phyloP scores from a whole-genome alignment of 2,113 vertebrate species.

The Daphoenositta chrysoptera region DNA sequence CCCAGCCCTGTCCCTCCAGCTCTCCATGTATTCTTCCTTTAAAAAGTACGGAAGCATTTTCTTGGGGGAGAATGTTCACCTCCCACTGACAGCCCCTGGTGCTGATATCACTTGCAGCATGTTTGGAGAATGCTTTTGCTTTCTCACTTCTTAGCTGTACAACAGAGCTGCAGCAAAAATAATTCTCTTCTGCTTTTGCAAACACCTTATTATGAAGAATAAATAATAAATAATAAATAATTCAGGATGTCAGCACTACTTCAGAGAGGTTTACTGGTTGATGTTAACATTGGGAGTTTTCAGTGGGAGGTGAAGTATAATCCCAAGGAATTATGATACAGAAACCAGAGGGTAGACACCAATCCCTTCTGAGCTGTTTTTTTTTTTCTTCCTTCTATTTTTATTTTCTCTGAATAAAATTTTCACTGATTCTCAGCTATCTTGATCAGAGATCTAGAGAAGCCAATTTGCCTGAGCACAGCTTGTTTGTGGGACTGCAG shows the following conservation, averaged over 20 bases:
- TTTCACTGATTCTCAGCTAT: neutral
- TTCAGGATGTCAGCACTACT: neutral
- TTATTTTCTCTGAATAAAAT: neutral
- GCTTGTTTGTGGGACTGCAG: neutral
- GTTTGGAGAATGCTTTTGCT: neutral
- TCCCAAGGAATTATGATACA: neutral
- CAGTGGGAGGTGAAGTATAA: neutral
- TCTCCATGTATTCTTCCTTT: neutral
- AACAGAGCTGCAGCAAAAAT: neutral
- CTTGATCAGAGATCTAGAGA: neutral
- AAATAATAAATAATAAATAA: conserved; percentile 16
- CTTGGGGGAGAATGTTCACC: neutral
- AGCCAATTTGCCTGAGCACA: neutral
- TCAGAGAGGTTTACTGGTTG: neutral
- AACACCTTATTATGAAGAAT: neutral
- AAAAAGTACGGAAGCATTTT: neutral
- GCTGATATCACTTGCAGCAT: neutral
- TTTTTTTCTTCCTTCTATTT: too few relatives aligned
- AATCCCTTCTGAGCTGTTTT: neutral
- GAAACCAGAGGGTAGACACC: neutral
- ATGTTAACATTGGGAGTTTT: neutral
- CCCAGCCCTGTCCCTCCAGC: too few relatives aligned
- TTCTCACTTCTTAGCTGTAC: neutral
- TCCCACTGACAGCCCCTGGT: rapidly evolving
- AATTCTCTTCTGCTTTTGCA: neutral